Conservation (phyloP, 92 coral and sea anemone genomes). For the Isaurus tuberculatus region DNA sequence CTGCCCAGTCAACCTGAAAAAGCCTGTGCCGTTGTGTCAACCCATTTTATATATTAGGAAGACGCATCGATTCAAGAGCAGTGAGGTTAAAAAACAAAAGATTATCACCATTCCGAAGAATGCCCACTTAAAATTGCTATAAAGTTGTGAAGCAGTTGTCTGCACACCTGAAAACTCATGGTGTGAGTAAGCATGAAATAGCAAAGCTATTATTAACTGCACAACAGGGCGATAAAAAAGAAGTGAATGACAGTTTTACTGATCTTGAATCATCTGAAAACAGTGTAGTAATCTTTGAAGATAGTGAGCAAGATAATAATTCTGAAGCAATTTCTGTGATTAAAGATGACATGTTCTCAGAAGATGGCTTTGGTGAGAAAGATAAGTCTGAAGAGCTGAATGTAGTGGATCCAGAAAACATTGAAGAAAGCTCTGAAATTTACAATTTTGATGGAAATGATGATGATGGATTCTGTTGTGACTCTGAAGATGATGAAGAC, state of each 20-base stretch:
- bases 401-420: not conserved
- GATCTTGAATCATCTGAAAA: not conserved
- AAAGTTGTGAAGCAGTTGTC: conserved; percentile 30
- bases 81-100: conserved; percentile 19
- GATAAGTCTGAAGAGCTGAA: not conserved
- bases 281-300: conserved; percentile 2
- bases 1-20: conserved; percentile 31
- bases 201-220: conserved; percentile 25
- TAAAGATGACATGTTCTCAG: not conserved
- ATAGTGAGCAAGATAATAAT: not conserved
- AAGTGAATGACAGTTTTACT: not conserved
- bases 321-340: not conserved
- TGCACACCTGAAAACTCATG: conserved; percentile 20
- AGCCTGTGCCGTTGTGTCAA: conserved; percentile 41
- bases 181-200: conserved; percentile 19
- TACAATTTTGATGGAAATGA: not conserved
- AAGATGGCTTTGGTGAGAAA: not conserved
- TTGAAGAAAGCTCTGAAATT: not conserved
- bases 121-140: conserved; percentile 25
- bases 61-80: conserved; percentile 26
- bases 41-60: conserved; percentile 23
- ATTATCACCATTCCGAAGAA: conserved; percentile 17
- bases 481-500: conserved; percentile 13
- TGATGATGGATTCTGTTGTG: not conserved
- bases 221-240: conserved; percentile 4